Conservation (phyloP, 2,797 vertebrate genomes). For the Enteromius fasciolatus region DNA sequence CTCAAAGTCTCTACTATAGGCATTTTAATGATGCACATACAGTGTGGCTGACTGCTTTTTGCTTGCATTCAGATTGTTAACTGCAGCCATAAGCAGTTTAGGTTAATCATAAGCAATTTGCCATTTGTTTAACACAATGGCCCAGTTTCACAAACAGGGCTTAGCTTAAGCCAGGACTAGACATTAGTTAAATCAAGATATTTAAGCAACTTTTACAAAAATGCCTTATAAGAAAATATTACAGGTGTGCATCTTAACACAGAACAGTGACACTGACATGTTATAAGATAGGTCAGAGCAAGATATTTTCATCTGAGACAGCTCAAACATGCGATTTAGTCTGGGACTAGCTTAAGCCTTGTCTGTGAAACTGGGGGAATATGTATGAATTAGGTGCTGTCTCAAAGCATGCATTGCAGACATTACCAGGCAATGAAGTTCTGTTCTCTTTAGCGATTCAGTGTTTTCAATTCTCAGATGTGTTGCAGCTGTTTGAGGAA, state of each 20-base stretch:
- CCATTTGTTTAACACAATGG: neutral
- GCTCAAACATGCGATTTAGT: no score
- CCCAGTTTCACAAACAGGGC: no score
- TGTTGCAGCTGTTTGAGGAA: neutral
- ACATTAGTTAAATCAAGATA: no score
- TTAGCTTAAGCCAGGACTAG: no score
- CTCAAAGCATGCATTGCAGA: neutral
- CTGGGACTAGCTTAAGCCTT: no score
- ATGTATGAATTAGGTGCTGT: neutral
- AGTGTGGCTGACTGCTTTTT: neutral
- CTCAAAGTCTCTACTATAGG: slow-evolving; percentile 3
- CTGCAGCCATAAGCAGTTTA: neutral
- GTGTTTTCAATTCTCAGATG: slow-evolving; percentile 4
- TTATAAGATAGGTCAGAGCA: no score
- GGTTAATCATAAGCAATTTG: neutral
- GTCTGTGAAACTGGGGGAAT: no score
- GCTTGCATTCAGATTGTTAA: neutral
- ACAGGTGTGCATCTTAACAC: no score
- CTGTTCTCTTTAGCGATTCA: neutral
- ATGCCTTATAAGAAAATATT: no score
- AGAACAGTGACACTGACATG: no score
- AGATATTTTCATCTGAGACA: no score
- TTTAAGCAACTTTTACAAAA: no score
- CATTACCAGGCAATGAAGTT: neutral
- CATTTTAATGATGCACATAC: slow-evolving; percentile 23